Evolutionary conservation across 2,888 invertebrate species (phyloP), one percentile per base, ranked within the genome.

Genomic region (Phania funesta): DNA sequence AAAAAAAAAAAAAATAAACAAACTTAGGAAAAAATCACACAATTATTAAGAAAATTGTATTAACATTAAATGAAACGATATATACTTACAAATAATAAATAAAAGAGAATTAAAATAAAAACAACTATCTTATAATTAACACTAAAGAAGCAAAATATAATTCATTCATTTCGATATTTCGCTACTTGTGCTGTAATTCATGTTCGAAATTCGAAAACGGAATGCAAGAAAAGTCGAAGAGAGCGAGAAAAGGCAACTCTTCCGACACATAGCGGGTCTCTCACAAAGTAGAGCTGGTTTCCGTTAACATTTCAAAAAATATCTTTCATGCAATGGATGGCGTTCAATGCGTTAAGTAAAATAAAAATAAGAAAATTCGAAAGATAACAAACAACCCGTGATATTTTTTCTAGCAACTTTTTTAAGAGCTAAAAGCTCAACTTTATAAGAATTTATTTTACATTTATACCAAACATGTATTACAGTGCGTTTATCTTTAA

Each of bases 11-110:
- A 67, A 71, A 67, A 78, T 46, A n/a, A n/a, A n/a, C n/a, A n/a
- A n/a, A n/a, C 24, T 65, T 82, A 75, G 74, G 82, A 75, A 78
- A 81, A 44, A 65, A 70, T 70, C 77, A 81, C 78, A 75, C 74
- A 82, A 82, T 75, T 82, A 82, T 74, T 58, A 78, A 78, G 29
- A 70, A 65, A 64, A 74, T 78, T 82, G 82, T 82, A 82, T 78
- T 68, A 62, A 68, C 76, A 52, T 38, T n/a, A n/a, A 79, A 65
- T 58, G 68, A 67, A 52, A 84, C 75, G 84, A 86, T 76, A 48
- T 38, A 38, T 48, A 64, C 32, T 48, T 62, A 62, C 24, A 77
- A 85, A 79, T 13, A 13, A 56, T 35, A 32, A 46, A 71, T 8
- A 44, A 84, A 22, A 9, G 13, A 60, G 9, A 54, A 26, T 32